Conservation (phyloP, 2,113 vertebrate genomes). For the Aramus guarauna region DNA sequence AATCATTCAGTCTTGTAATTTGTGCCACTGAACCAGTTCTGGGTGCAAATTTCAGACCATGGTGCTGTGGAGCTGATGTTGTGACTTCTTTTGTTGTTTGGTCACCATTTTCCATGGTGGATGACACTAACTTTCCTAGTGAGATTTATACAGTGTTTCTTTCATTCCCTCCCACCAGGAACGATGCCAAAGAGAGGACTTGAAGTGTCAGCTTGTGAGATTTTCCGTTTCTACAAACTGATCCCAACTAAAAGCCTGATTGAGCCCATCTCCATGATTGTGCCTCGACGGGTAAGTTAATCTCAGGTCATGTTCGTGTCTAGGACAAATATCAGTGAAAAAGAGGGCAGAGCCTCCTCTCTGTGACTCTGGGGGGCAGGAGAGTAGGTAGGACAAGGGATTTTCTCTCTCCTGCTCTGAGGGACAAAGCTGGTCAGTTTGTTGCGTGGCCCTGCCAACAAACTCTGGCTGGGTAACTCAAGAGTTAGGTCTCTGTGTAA, state of each 20-base stretch:
- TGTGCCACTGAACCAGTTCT: neutral
- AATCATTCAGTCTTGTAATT: neutral
- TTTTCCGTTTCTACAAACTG: slow-evolving; percentile 95
- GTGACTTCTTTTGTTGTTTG: neutral
- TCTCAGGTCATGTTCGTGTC: neutral
- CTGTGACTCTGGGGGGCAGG: neutral
- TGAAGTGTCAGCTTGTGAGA: slow-evolving; percentile 88
- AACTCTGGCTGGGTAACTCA: neutral
- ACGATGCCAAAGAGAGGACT: slow-evolving; percentile 93
- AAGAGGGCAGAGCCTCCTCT: neutral
- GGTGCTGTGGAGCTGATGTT: neutral
- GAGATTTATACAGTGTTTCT: neutral
- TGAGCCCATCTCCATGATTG: slow-evolving; percentile 92
- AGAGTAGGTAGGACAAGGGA: neutral
- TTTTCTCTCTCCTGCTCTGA: neutral
- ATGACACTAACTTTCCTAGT: neutral
- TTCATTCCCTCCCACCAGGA: slow-evolving; percentile 66
- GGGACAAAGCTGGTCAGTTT: neutral
- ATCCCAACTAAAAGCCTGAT: slow-evolving; percentile 88
- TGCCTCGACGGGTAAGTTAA: slow-evolving; percentile 86
- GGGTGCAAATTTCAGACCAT: neutral
- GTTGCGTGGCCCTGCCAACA: neutral
- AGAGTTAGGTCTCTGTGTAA: neutral
- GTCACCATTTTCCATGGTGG: neutral
- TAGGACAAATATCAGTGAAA: neutral